Conservation (phyloP, 2,113 vertebrate species). For the Cyprinodon tularosa region DNA sequence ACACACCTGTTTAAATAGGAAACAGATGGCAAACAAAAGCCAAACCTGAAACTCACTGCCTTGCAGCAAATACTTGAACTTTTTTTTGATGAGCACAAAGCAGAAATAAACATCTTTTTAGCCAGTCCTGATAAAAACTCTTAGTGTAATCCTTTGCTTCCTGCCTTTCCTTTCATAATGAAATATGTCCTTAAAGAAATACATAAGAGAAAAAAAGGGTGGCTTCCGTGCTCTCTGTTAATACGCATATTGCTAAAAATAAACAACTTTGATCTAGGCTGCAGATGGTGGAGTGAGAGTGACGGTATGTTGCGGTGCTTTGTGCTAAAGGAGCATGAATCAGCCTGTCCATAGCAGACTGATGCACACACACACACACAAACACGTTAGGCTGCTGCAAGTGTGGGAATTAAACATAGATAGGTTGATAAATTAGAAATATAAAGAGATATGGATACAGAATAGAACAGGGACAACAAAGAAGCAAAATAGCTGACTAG, state of each 20-base stretch:
- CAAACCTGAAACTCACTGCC: conserved; percentile 19
- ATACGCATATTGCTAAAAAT: conserved; percentile 4
- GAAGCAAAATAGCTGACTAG: background rate
- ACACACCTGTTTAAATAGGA: conserved; percentile 12
- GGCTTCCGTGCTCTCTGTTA: background rate
- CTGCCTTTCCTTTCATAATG: conserved; percentile 13
- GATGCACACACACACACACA: conserved; percentile 20
- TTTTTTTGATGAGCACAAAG: conserved; percentile 11
- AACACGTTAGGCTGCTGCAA: conserved; percentile 32
- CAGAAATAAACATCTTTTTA: conserved; percentile 22
- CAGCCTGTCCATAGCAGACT: conserved; percentile 33
- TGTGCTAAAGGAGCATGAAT: conserved; percentile 39
- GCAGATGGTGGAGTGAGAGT: conserved; percentile 13
- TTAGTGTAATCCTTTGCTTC: conserved; percentile 10
- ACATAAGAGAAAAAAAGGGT: background rate
- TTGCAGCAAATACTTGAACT: conserved; percentile 10
- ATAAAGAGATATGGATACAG: conserved; percentile 29
- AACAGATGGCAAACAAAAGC: conserved; percentile 32
- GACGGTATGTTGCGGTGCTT: conserved; percentile 24
- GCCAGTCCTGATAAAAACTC: conserved; percentile 8
- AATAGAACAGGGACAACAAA: conserved; percentile 28
- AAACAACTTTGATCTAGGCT: conserved; percentile 15
- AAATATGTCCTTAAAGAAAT: conserved; percentile 21
- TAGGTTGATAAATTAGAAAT: conserved; percentile 7
- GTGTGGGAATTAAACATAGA: conserved; percentile 48